A percentile compares a stretch with the other conserved stretches of the same genome.
These are phyloP conservation scores for Rhinichthys klamathensis DNA, from an alignment of 2,113 vertebrate species.

Conservation along the genomic window DNA sequence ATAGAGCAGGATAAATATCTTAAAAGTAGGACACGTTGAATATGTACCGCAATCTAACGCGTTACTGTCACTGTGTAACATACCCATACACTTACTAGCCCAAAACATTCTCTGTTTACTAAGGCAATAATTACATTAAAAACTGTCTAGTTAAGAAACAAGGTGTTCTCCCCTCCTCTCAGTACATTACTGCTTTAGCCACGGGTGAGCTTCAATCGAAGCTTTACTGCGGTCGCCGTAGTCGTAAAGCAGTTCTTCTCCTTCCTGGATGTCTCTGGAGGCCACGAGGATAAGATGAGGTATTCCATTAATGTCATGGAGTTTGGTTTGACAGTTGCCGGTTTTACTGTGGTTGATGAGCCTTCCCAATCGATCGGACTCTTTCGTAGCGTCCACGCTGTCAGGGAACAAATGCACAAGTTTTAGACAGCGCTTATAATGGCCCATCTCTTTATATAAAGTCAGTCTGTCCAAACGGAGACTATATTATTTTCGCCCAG, in stretches of 20 bases:
- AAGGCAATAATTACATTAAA: slow-evolving; percentile 74
- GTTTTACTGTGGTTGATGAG: slow-evolving; percentile 97
- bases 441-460: no score
- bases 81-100: slow-evolving; percentile 47
- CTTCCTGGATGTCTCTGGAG: slow-evolving; percentile 87
- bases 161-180: slow-evolving; percentile 52
- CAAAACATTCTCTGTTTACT: slow-evolving; percentile 70
- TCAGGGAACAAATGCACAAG: background rate
- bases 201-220: slow-evolving; percentile 91
- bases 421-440: background rate
- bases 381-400: slow-evolving; percentile 94
- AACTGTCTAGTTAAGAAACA: slow-evolving; percentile 62
- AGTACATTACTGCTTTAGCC: slow-evolving; percentile 87
- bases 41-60: slow-evolving; percentile 65
- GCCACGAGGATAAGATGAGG: slow-evolving; percentile 97
- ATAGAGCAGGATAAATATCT: slow-evolving; percentile 72
- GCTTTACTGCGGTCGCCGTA: slow-evolving; percentile 95
- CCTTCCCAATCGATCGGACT: slow-evolving; percentile 86
- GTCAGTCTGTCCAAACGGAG: no score
- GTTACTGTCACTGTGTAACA: slow-evolving; percentile 48
- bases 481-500: no score
- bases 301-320: slow-evolving; percentile 88
- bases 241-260: slow-evolving; percentile 95
- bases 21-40: slow-evolving; percentile 76
- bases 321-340: slow-evolving; percentile 97